These are phyloP conservation scores for Spea bombifrons DNA, from an alignment of 2,113 vertebrate species.

Conservation along the genomic window DNA sequence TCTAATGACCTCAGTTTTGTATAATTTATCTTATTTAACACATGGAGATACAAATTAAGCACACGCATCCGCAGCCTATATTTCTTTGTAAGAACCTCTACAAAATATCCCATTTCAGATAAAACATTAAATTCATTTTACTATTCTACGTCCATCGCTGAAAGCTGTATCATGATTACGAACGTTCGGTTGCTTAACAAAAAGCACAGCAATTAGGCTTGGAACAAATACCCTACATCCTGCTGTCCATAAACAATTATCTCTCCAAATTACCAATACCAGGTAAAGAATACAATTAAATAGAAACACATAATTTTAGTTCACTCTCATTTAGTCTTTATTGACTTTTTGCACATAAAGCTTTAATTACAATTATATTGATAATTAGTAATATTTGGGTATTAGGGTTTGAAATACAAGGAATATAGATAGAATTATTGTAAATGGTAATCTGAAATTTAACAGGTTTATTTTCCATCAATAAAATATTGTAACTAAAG, in stretches of 20 bases:
- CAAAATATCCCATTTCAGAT: too few relatives aligned
- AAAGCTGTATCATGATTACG: background rate
- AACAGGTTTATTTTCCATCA: too few relatives aligned
- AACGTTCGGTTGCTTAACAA: background rate
- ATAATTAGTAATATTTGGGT: background rate
- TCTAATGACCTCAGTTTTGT: too few relatives aligned
- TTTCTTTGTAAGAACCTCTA: too few relatives aligned
- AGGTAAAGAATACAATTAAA: conserved; percentile 24
- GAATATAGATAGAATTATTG: too few relatives aligned
- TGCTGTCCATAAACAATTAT: background rate
- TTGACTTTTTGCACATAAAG: background rate
- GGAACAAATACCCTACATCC: background rate
- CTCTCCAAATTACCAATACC: conserved; percentile 17
- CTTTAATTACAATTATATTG: background rate
- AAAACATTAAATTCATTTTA: background rate
- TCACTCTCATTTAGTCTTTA: conserved; percentile 8
- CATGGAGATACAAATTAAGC: too few relatives aligned
- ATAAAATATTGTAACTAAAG: too few relatives aligned
- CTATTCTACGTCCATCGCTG: background rate
- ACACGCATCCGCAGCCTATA: too few relatives aligned
- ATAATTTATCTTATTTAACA: too few relatives aligned
- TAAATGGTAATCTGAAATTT: too few relatives aligned
- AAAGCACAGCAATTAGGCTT: background rate
- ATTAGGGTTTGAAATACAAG: background rate
- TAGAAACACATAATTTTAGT: conserved; percentile 18